Percentiles rank a stretch among this genome's conserved stretches.
These are phyloP conservation scores for Taeniopygia guttata DNA, from an alignment of 2,797 vertebrate genomes.

Conservation along the genomic window DNA sequence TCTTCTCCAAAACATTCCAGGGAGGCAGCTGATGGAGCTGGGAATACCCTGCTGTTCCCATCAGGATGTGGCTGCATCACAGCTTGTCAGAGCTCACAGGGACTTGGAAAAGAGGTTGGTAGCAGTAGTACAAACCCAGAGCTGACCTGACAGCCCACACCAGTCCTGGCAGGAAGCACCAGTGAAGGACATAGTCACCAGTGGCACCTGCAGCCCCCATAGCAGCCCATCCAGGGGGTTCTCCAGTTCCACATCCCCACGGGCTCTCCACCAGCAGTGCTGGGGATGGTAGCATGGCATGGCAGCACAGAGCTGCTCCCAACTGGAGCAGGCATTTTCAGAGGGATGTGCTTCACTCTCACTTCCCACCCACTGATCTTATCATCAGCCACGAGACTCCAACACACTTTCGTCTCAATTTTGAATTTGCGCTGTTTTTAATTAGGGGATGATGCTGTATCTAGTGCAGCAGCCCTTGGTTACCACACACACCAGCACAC, in stretches of 20 bases:
- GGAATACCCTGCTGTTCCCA: background rate
- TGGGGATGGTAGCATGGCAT: rapidly evolving
- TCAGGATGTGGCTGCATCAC: background rate
- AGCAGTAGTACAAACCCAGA: background rate
- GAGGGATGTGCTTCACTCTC: rapidly evolving
- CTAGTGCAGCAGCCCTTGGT: background rate
- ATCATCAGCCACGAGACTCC: background rate
- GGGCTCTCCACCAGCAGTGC: background rate
- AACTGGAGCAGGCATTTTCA: rapidly evolving
- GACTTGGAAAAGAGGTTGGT: background rate
- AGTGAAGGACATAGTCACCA: background rate
- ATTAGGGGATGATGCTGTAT: conserved; percentile 4
- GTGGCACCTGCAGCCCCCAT: background rate
- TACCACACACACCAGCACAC: background rate
- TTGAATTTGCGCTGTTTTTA: conserved; percentile 27
- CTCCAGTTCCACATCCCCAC: rapidly evolving
- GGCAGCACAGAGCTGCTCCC: background rate
- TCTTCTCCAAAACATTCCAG: background rate
- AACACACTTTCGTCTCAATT: background rate
- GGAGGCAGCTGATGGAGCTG: background rate
- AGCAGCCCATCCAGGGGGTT: background rate
- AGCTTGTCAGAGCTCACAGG: background rate
- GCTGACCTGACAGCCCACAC: background rate
- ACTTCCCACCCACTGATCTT: background rate
- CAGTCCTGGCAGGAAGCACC: background rate